A percentile compares a stretch with the other conserved stretches of the same genome.
These are phyloP conservation scores for Parambassis ranga DNA, from an alignment of 2,797 vertebrate genomes.

Conservation along the genomic window DNA sequence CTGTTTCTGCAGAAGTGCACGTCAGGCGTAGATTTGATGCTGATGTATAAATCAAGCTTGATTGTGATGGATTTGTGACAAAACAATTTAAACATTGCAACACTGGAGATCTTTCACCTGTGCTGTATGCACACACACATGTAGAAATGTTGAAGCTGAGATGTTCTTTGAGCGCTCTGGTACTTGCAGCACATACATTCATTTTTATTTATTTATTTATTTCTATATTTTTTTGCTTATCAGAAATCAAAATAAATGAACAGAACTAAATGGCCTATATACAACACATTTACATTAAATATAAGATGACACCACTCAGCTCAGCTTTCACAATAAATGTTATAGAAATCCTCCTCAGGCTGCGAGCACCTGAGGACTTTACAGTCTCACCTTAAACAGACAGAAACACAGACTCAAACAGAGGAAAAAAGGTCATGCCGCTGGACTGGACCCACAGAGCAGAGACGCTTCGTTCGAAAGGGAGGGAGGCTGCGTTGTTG, in stretches of 20 bases:
- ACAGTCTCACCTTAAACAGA: slow-evolving; percentile 40
- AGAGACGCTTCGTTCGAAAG: slow-evolving; percentile 6
- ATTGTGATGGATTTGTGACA: slow-evolving; percentile 38
- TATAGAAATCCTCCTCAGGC: slow-evolving; percentile 25
- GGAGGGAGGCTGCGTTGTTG: neutral
- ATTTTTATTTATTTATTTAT: slow-evolving; percentile 53
- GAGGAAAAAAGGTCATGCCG: slow-evolving; percentile 20
- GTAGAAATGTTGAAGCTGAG: neutral
- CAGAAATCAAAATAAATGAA: slow-evolving; percentile 30
- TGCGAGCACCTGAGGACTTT: slow-evolving; percentile 3
- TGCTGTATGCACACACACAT: neutral
- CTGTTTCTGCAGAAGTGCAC: no score
- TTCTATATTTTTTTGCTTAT: slow-evolving; percentile 27
- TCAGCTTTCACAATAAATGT: slow-evolving; percentile 7
- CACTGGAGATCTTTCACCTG: neutral
- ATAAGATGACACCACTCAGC: slow-evolving; percentile 33
- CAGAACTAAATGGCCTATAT: slow-evolving; percentile 67
- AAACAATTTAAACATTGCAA: neutral
- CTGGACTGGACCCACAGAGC: slow-evolving; percentile 19
- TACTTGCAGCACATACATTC: slow-evolving; percentile 67
- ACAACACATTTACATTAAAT: slow-evolving; percentile 85
- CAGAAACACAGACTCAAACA: slow-evolving; percentile 44
- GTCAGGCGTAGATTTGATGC: no score
- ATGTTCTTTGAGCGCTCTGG: slow-evolving; percentile 2
- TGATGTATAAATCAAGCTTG: no score